Evolutionary conservation across 2,888 invertebrate species (phyloP).

Genomic region (Cabera pusaria): DNA sequence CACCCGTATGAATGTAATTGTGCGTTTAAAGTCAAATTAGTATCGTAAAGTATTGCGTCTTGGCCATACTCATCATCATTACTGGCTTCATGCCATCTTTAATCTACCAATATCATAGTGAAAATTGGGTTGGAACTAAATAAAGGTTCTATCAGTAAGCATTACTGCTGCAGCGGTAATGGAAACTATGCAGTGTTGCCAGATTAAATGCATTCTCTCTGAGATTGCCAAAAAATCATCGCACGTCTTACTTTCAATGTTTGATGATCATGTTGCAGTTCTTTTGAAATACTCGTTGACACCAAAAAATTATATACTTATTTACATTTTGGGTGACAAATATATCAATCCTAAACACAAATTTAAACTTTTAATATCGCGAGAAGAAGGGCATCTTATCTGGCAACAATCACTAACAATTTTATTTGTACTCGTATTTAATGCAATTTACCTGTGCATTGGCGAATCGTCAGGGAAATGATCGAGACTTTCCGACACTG

Average conservation of each 20-base stretch:
- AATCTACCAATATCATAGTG: constrained; percentile 45
- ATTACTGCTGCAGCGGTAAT: constrained; percentile 31
- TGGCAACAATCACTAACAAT: constrained; percentile 11
- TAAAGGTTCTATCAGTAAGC: constrained; percentile 39
- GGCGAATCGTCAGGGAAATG: constrained; percentile 96
- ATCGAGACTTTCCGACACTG: constrained; percentile 94
- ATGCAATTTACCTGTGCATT: constrained; percentile 85
- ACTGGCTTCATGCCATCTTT: constrained; percentile 69
- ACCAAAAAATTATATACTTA: no score
- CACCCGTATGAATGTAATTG: constrained; percentile 63
- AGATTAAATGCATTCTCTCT: constrained; percentile 11
- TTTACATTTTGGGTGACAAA: no score
- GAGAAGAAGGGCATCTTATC: no score
- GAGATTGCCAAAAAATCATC: constrained; percentile 5
- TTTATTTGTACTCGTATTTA: constrained; percentile 9
- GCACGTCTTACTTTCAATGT: no score
- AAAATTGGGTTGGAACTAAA: constrained; percentile 32
- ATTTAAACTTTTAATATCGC: no score
- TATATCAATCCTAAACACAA: no score
- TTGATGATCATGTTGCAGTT: no score
- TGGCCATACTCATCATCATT: constrained; percentile 60
- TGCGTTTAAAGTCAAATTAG: constrained; percentile 73
- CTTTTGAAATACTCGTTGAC: no score
- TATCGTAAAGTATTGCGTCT: constrained; percentile 56
- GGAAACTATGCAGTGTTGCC: constrained; percentile 11